Evolutionary conservation across 2,797 vertebrate genomes (phyloP).

Genomic region (Apogon hyalosoma): DNA sequence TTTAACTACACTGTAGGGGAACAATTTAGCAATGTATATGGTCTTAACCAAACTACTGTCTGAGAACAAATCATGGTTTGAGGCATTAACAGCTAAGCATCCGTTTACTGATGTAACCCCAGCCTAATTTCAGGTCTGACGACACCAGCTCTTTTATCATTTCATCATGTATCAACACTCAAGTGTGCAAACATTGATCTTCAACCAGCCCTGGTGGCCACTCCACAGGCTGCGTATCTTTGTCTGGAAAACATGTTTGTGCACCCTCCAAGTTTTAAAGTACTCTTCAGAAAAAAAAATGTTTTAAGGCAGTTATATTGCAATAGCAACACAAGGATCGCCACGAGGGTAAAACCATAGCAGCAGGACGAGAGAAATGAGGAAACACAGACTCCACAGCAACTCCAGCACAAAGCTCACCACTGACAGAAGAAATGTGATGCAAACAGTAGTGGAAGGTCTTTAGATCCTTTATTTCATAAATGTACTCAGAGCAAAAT

Average conservation of each 20-base stretch:
- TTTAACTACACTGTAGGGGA: conserved; percentile 7
- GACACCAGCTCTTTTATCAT: conserved; percentile 17
- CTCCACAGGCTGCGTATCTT: conserved; percentile 4
- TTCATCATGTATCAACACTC: conserved; percentile 31
- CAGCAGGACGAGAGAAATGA: conserved; percentile 9
- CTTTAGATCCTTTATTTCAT: too few species aligned
- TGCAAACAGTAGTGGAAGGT: neutral
- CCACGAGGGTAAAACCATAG: neutral
- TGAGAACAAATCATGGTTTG: conserved; percentile 1
- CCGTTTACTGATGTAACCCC: conserved; percentile 18
- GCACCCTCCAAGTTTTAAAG: neutral
- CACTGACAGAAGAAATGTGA: neutral
- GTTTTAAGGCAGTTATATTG: conserved; percentile 7
- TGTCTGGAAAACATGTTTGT: neutral
- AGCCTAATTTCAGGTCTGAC: conserved; percentile 30
- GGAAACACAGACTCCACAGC: neutral
- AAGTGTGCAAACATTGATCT: conserved; percentile 36
- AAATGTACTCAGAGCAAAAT: too few species aligned
- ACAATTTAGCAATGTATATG: conserved; percentile 10
- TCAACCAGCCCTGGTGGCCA: conserved; percentile 22
- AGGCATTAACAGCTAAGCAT: conserved; percentile 14
- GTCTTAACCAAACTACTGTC: conserved; percentile 19
- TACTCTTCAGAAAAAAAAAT: conserved; percentile 21
- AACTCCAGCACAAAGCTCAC: neutral
- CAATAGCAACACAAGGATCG: conserved; percentile 1